phyloP scores from a whole-genome alignment of 2,797 vertebrate species.

The Somateria mollissima region DNA sequence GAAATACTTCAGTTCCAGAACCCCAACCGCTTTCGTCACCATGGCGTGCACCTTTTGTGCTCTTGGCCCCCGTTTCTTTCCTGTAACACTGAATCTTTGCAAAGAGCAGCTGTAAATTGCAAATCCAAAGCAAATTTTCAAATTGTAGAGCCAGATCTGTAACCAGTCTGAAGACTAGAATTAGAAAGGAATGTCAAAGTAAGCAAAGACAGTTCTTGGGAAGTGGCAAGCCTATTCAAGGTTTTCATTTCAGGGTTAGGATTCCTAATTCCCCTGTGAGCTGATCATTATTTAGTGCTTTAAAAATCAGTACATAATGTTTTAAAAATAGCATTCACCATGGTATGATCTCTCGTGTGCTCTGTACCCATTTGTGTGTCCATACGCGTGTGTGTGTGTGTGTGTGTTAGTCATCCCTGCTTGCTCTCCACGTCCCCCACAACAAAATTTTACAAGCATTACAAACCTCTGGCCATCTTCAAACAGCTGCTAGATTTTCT shows the following conservation, averaged over 20 bases:
- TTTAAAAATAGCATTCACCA: background rate
- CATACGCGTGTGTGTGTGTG: rapidly evolving
- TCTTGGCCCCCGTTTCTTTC: background rate
- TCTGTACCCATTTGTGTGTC: rapidly evolving
- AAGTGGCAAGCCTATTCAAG: background rate
- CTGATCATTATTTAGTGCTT: background rate
- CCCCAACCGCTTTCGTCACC: background rate
- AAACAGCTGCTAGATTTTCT: background rate
- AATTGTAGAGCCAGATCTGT: background rate
- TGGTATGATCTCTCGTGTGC: background rate
- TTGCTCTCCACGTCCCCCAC: background rate
- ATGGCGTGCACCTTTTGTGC: background rate
- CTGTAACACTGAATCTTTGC: background rate
- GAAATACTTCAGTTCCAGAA: background rate
- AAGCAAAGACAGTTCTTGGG: background rate
- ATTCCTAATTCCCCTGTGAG: background rate
- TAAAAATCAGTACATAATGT: background rate
- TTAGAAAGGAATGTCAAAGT: background rate
- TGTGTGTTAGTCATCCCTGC: background rate
- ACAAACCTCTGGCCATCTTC: background rate
- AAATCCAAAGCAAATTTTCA: slow-evolving; percentile 4
- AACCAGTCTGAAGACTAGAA: background rate
- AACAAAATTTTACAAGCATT: background rate
- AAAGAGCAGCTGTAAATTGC: background rate
- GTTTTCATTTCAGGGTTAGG: background rate